phyloP scores from a whole-genome alignment of 53 echinoderm and acorn worm species.

The Paracentrotus lividus region DNA sequence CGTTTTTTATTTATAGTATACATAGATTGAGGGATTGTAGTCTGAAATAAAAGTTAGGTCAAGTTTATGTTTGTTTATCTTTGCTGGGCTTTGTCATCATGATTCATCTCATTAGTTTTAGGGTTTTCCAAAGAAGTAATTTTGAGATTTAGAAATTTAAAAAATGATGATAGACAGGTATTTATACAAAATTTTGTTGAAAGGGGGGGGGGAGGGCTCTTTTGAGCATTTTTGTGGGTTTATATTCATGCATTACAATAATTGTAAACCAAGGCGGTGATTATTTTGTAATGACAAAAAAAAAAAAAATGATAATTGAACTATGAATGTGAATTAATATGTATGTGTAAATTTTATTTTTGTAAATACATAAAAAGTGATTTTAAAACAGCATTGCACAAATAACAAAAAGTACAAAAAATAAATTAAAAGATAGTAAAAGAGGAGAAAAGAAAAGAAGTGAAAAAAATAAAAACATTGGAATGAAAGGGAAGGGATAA shows the following conservation, averaged over 20 bases:
- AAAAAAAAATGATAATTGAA: not conserved
- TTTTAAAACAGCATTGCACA: too few relatives aligned
- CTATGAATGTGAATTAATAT: not conserved
- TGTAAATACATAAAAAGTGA: too few relatives aligned
- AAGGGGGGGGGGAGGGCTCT: too few relatives aligned
- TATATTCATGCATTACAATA: too few relatives aligned
- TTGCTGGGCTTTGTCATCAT: not conserved
- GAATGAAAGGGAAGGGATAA: not conserved
- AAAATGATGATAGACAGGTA: not conserved
- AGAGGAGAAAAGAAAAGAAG: not conserved
- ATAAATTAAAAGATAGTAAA: not conserved
- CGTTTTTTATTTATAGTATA: not conserved
- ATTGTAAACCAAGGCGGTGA: not conserved
- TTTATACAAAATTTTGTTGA: too few relatives aligned
- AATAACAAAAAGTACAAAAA: not conserved
- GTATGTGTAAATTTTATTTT: too few relatives aligned
- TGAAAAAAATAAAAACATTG: not conserved
- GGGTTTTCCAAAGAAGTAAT: not conserved
- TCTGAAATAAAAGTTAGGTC: not conserved
- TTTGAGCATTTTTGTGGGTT: too few relatives aligned
- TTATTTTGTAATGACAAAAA: too few relatives aligned
- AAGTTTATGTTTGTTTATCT: slow-evolving; percentile 28
- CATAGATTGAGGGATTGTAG: not conserved
- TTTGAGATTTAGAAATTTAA: not conserved
- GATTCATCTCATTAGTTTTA: not conserved